A percentile compares a stretch with the other conserved stretches of the same genome.
Conservation (phyloP, 2,888 invertebrate species). For the Lasioglossum pauxillum region DNA sequence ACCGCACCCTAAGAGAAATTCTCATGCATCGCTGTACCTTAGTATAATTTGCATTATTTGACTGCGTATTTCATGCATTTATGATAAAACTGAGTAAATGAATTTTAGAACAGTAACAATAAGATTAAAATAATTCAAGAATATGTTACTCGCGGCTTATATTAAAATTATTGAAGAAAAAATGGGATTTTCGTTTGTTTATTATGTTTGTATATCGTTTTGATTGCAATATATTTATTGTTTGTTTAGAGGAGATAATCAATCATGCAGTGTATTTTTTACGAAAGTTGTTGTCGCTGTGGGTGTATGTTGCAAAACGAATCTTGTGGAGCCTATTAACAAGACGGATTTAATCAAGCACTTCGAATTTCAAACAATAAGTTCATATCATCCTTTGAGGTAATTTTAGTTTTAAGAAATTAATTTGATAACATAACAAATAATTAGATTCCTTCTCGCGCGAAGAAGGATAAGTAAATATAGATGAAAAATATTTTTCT, state of each 20-base stretch:
- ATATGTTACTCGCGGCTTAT: neutral
- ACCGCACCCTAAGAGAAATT: no score
- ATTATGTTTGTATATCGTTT: neutral
- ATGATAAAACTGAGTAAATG: neutral
- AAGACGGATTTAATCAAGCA: constrained; percentile 27
- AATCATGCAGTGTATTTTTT: constrained; percentile 50
- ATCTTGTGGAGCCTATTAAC: constrained; percentile 18
- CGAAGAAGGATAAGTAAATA: neutral
- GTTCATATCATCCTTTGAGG: constrained; percentile 52
- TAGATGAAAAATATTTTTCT: neutral
- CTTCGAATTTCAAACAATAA: constrained; percentile 46
- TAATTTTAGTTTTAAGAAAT: constrained; percentile 39
- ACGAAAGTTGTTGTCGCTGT: constrained; percentile 40
- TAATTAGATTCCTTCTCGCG: neutral
- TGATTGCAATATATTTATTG: neutral
- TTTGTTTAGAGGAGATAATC: constrained; percentile 22
- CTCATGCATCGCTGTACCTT: neutral
- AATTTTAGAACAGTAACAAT: neutral
- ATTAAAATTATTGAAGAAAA: neutral
- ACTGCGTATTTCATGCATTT: neutral
- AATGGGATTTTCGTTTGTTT: neutral
- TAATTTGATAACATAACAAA: neutral
- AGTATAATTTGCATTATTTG: neutral
- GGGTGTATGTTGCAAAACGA: constrained; percentile 67
- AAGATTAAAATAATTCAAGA: neutral